Percentiles rank a stretch among this genome's conserved stretches.
phyloP scores from a whole-genome alignment of 2,113 vertebrate species.

The Gallinago paraguaiae region DNA sequence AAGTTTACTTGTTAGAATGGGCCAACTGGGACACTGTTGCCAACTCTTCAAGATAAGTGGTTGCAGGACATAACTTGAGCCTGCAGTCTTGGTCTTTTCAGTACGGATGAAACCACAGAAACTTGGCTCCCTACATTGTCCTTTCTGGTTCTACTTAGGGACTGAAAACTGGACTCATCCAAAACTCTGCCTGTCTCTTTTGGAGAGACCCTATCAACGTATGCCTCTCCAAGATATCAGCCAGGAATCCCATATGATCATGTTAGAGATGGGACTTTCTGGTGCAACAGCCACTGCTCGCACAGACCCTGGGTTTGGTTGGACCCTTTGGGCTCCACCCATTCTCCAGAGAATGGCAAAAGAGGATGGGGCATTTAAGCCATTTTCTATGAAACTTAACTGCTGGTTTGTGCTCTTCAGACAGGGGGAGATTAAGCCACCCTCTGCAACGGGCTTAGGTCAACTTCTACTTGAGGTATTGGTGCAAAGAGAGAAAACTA shows the following conservation, averaged over 20 bases:
- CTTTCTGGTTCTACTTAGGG: neutral
- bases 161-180: neutral
- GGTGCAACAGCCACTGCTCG: accelerated
- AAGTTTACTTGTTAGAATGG: neutral
- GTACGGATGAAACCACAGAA: neutral
- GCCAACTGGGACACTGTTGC: neutral
- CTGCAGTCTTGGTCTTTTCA: neutral
- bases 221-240: neutral
- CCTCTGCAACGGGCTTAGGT: neutral
- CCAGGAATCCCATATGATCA: neutral
- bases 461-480: neutral
- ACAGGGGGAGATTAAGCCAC: neutral
- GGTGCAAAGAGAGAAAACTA: neutral
- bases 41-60: neutral
- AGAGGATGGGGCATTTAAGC: neutral
- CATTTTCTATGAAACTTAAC: neutral
- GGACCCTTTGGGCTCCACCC: neutral
- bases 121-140: neutral
- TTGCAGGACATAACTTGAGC: neutral
- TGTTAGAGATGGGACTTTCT: neutral
- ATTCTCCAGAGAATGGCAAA: neutral
- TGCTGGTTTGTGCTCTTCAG: neutral
- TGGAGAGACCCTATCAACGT: neutral
- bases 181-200: neutral
- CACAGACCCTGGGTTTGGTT: neutral